phyloP scores from a whole-genome alignment of 2,888 invertebrate genomes.

The Sphaerophoria taeniata region DNA sequence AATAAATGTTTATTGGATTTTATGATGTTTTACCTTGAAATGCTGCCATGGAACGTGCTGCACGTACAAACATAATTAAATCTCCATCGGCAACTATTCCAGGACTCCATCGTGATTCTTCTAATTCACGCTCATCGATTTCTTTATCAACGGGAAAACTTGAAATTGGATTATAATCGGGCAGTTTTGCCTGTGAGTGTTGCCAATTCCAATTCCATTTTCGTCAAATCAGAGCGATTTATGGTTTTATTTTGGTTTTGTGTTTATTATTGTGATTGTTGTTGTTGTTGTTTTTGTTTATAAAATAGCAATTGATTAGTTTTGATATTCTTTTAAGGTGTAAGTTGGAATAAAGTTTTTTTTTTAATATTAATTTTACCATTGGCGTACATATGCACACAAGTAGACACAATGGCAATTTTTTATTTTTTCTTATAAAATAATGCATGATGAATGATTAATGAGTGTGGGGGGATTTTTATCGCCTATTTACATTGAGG shows the following conservation, averaged over 20 bases:
- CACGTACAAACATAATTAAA: constrained; percentile 98
- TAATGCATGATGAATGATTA: constrained; percentile 74
- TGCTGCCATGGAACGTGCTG: constrained; percentile 98
- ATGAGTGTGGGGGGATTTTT: constrained; percentile 69
- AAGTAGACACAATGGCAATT: constrained; percentile 43
- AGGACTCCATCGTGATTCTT: constrained; percentile 97
- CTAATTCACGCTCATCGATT: constrained; percentile 84
- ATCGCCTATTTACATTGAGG: constrained; percentile 66
- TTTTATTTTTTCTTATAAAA: constrained; percentile 50
- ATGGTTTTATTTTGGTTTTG: constrained; percentile 7
- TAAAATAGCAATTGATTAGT: constrained; percentile 75
- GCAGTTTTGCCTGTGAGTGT: constrained; percentile 82
- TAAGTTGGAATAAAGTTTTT: constrained; percentile 35
- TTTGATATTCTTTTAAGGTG: constrained; percentile 57
- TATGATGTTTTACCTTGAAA: constrained; percentile 86
- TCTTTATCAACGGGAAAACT: constrained; percentile 83
- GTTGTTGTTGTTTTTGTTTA: constrained; percentile 47
- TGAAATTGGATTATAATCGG: constrained; percentile 84
- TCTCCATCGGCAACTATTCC: constrained; percentile 96
- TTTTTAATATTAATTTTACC: constrained; percentile 50
- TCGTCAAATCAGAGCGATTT: constrained; percentile 66
- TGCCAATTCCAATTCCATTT: constrained; percentile 36
- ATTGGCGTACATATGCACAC: constrained; percentile 45
- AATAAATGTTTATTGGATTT: not conserved
- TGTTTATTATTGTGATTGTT: constrained; percentile 8